A percentile compares a stretch with the other conserved stretches of the same genome.
Evolutionary conservation across 2,888 invertebrate genomes (phyloP).

Genomic region (Drosophila rubida): DNA sequence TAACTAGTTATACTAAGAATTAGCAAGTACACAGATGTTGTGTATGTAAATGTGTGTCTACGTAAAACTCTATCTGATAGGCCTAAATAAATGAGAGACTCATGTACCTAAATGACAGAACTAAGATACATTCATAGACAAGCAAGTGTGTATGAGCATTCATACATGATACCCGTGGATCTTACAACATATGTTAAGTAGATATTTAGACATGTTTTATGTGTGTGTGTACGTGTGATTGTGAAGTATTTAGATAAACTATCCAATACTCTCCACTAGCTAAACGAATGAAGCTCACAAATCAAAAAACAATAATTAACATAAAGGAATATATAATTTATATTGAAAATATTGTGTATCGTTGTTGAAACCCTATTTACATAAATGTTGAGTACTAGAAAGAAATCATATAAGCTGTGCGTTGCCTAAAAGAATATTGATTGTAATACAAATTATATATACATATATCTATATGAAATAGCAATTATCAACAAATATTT

Average conservation of each 20-base stretch:
- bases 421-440: constrained; percentile 39
- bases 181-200: constrained; percentile 27
- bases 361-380: constrained; percentile 54
- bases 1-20: constrained; percentile 21
- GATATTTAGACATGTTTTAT: constrained; percentile 73
- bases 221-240: constrained; percentile 44
- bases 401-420: constrained; percentile 45
- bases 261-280: constrained; percentile 21
- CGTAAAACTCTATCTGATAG: constrained; percentile 48
- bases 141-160: constrained; percentile 12
- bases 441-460: constrained; percentile 43
- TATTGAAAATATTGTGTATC: constrained; percentile 63
- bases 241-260: constrained; percentile 37
- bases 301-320: constrained; percentile 45
- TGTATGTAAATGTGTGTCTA: constrained; percentile 40
- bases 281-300: constrained; percentile 33
- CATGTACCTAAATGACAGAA: constrained; percentile 74
- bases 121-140: constrained; percentile 30
- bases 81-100: constrained; percentile 75
- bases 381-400: constrained; percentile 45
- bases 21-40: constrained; percentile 15
- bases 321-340: constrained; percentile 44
- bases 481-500: constrained; percentile 51
- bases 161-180: constrained; percentile 18
- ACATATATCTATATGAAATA: constrained; percentile 30